These are phyloP conservation scores for Hyposoter dolosus DNA, from an alignment of 2,888 invertebrate species.

Conservation along the genomic window DNA sequence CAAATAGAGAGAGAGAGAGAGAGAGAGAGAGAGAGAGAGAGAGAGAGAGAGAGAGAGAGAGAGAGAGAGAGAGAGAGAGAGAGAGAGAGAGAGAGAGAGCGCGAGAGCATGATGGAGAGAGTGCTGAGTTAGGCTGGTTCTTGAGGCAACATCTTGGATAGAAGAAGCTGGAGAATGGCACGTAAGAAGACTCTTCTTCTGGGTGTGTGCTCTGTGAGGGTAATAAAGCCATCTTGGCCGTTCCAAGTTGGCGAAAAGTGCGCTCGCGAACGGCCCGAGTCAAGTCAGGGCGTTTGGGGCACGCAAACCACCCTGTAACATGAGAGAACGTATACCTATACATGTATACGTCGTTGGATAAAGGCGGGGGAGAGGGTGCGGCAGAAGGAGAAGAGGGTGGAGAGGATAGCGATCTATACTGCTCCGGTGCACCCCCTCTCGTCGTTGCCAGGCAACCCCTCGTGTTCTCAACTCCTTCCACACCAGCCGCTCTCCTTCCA, in stretches of 20 bases:
- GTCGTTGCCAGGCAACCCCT: conserved; percentile 81
- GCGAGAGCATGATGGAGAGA: conserved; percentile 7
- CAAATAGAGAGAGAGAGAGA: neutral
- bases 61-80: neutral
- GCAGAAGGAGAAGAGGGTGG: conserved; percentile 61
- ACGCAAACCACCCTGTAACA: conserved; percentile 56
- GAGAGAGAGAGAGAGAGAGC: neutral
- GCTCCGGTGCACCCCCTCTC: conserved; percentile 76
- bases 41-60: neutral
- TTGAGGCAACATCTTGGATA: conserved; percentile 19
- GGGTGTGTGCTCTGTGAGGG: conserved; percentile 73
- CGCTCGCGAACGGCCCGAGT: conserved; percentile 57
- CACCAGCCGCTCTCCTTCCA: conserved; percentile 65
- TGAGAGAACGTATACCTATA: conserved; percentile 27
- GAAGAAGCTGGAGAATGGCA: conserved; percentile 46
- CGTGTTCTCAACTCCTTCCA: conserved; percentile 78
- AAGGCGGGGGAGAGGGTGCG: conserved; percentile 65
- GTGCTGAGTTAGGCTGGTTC: conserved; percentile 45
- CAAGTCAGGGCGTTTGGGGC: conserved; percentile 62
- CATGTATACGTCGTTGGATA: conserved; percentile 34
- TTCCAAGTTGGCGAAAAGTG: conserved; percentile 61
- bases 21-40: neutral
- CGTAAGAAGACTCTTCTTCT: conserved; percentile 73
- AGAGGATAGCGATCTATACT: conserved; percentile 82
- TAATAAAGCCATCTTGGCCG: conserved; percentile 84